These are phyloP conservation scores for Nesoenas mayeri DNA, from an alignment of 2,113 vertebrate genomes.

Conservation along the genomic window DNA sequence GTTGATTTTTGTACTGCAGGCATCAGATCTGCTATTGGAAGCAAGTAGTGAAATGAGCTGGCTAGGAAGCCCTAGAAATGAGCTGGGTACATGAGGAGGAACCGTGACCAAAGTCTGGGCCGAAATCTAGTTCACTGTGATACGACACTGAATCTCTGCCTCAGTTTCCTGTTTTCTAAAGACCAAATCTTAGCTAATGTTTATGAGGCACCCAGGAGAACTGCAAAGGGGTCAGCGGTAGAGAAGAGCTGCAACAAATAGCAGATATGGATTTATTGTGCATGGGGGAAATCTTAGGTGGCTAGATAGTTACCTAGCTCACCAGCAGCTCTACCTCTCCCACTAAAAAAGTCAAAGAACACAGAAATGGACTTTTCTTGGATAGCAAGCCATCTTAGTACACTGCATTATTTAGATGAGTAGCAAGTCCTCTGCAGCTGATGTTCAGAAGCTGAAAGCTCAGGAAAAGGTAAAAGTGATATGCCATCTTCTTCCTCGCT, in stretches of 20 bases:
- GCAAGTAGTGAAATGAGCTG: background rate
- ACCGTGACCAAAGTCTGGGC: background rate
- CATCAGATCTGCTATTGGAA: background rate
- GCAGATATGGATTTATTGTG: background rate
- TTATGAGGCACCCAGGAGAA: background rate
- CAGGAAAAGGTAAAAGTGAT: background rate
- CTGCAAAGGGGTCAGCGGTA: background rate
- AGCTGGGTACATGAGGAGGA: background rate
- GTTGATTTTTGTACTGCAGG: conserved; percentile 1
- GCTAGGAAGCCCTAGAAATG: background rate
- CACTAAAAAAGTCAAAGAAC: background rate
- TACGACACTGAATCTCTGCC: background rate
- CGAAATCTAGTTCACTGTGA: background rate
- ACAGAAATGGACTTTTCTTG: background rate
- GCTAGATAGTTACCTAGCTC: background rate
- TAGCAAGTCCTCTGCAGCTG: background rate
- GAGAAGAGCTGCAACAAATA: background rate
- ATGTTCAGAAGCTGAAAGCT: background rate
- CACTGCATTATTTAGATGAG: background rate
- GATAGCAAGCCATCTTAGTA: fast-evolving
- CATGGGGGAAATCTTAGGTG: background rate
- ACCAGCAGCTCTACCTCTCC: background rate
- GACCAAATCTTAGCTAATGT: background rate
- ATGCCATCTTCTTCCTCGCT: background rate
- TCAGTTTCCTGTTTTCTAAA: background rate